These are phyloP conservation scores for Drosophila kuntzei DNA, from an alignment of 2,888 invertebrate species.

Conservation along the genomic window DNA sequence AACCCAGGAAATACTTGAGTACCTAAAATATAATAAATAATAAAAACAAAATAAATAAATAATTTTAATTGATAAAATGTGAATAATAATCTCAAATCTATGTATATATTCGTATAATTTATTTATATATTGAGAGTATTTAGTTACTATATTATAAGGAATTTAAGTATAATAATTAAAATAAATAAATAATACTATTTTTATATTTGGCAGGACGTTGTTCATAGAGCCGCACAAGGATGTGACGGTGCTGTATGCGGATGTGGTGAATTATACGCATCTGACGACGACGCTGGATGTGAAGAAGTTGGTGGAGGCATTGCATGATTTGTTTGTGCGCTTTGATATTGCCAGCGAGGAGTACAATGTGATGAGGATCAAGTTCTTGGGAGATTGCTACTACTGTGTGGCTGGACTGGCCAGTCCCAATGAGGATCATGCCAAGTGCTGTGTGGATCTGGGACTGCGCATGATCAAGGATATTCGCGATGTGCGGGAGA, in stretches of 20 bases:
- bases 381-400: slow-evolving; percentile 97
- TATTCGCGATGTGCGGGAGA: slow-evolving; percentile 91
- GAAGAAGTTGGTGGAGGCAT: slow-evolving; percentile 92
- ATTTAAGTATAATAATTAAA: no score
- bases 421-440: slow-evolving; percentile 91
- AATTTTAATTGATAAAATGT: no score
- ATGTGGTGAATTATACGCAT: slow-evolving; percentile 95
- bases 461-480: slow-evolving; percentile 97
- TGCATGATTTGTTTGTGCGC: slow-evolving; percentile 95
- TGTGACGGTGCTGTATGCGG: slow-evolving; percentile 96
- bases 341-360: slow-evolving; percentile 96
- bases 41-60: no score
- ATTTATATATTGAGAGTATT: no score
- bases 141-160: no score
- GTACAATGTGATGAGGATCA: slow-evolving; percentile 93
- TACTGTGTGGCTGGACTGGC: slow-evolving; percentile 96
- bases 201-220: slow-evolving; percentile 88
- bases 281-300: slow-evolving; percentile 92
- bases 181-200: no score
- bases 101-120: no score
- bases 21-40: no score
- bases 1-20: no score
- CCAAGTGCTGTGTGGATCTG: slow-evolving; percentile 95
- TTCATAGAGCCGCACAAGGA: slow-evolving; percentile 95
- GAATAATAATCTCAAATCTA: neutral